Evolutionary conservation across 1,140 invertebrate genomes (phyloP), one percentile per base, ranked within the genome.

Genomic region (Drosophila burlai): DNA sequence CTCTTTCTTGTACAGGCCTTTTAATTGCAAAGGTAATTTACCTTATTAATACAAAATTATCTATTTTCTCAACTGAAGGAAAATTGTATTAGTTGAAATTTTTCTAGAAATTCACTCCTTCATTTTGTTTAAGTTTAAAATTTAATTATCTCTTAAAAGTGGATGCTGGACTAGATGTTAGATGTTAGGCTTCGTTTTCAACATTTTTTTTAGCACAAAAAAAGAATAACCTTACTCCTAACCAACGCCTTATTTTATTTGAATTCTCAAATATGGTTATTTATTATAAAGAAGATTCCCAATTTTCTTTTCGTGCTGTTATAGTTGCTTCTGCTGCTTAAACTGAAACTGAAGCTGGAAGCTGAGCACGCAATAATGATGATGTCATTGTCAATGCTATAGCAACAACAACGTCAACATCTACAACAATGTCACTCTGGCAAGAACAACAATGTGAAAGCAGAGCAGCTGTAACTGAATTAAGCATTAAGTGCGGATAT

Each of bases 401-500:
- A 6, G 31, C 29, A 66, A 50, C 76, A 71, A 55, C 69, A 74
- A 49, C 68, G 57, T 15, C 55, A 73, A 38, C 52, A 55, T 15
- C 52, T 52, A 52, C 50, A 64, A 52, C 66, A 54, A 68, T 75
- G 72, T 75, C 72, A 64, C 71, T 74, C 57, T 26, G 65, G 34
- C 45, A 68, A 43, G 21, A 77, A 36, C 76, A 62, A 78, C 61
- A 71, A 77, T 76, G 81, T 63, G 77, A 80, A 59, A 78, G 60
- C 77, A 66, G 77, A 84, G 84, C 81, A 84, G 86, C 80, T 91
- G 79, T 85, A 90, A 90, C 86, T 82, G 85, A 91, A 91, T 90
- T 91, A 90, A 90, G 85, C 85, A 89, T 89, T 89, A 89, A 89
- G 86, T 89, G 85, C 85, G 84, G 84, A 89, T 89, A 85, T 90